phyloP scores from a whole-genome alignment of 37 sponge, comb jelly and placozoan genomes.

The Ianthella basta region DNA sequence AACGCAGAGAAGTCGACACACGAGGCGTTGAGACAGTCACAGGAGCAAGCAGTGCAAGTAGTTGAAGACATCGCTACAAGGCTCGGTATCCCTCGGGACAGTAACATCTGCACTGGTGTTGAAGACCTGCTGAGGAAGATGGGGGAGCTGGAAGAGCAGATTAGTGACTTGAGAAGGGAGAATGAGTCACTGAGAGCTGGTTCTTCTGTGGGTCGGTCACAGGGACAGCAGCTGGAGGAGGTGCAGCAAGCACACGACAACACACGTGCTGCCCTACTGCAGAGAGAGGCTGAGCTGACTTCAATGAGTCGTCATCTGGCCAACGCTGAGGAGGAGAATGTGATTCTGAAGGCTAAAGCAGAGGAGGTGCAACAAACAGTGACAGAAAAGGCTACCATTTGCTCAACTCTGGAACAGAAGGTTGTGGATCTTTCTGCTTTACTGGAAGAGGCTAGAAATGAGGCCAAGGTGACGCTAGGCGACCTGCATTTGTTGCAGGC shows the following conservation, averaged over 20 bases:
- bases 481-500: no score
- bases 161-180: not conserved
- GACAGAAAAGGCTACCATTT: no score
- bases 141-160: constrained; percentile 16
- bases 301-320: not conserved
- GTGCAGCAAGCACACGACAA: not conserved
- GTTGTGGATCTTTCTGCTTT: no score
- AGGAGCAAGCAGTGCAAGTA: no score
- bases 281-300: not conserved
- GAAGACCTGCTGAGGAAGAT: not conserved
- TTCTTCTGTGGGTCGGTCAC: not conserved
- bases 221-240: not conserved
- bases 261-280: not conserved
- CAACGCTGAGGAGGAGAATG: constrained; percentile 6
- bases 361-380: not conserved
- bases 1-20: no score
- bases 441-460: no score
- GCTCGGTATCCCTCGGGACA: no score
- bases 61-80: no score
- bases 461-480: no score
- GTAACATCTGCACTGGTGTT: no score
- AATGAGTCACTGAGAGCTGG: not conserved
- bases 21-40: no score
- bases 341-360: not conserved
- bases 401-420: no score